Evolutionary conservation across 2,797 vertebrate genomes (phyloP).

Genomic region (Gobionotothen gibberifrons): DNA sequence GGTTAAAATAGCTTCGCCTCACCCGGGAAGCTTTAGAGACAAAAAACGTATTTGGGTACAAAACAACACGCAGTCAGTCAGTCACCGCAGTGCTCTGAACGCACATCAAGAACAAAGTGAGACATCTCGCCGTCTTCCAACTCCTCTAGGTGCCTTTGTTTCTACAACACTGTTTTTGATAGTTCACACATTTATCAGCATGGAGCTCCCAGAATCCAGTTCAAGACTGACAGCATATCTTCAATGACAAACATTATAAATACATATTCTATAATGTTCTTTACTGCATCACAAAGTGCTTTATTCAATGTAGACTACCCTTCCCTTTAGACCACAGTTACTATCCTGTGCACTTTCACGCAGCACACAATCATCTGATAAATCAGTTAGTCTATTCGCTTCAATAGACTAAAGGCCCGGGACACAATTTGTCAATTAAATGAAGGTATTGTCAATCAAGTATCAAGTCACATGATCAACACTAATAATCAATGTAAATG

Average conservation of each 20-base stretch:
- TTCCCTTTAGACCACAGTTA: constrained; percentile 7
- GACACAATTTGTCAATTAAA: not conserved
- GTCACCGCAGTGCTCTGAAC: constrained; percentile 58
- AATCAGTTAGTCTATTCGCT: not conserved
- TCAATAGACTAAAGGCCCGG: not conserved
- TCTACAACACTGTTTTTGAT: constrained; percentile 53
- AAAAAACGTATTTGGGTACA: constrained; percentile 52
- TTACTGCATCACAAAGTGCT: constrained; percentile 22
- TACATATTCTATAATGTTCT: constrained; percentile 36
- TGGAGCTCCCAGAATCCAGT: constrained; percentile 50
- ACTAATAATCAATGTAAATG: not conserved
- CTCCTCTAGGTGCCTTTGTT: constrained; percentile 62
- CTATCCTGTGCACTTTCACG: not conserved
- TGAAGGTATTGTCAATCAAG: no score
- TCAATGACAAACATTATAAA: constrained; percentile 57
- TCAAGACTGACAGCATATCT: constrained; percentile 59
- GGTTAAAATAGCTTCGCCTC: constrained; percentile 59
- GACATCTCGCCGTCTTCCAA: constrained; percentile 50
- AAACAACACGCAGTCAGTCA: constrained; percentile 52
- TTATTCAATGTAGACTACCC: not conserved
- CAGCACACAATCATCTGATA: not conserved
- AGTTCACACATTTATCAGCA: constrained; percentile 45
- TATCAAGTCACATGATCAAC: not conserved
- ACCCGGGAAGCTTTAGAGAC: constrained; percentile 53
- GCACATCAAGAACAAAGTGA: constrained; percentile 65